A percentile compares a stretch with the other conserved stretches of the same genome.
phyloP scores from a whole-genome alignment of 2,888 invertebrate species.

The Phaonia tiefii region DNA sequence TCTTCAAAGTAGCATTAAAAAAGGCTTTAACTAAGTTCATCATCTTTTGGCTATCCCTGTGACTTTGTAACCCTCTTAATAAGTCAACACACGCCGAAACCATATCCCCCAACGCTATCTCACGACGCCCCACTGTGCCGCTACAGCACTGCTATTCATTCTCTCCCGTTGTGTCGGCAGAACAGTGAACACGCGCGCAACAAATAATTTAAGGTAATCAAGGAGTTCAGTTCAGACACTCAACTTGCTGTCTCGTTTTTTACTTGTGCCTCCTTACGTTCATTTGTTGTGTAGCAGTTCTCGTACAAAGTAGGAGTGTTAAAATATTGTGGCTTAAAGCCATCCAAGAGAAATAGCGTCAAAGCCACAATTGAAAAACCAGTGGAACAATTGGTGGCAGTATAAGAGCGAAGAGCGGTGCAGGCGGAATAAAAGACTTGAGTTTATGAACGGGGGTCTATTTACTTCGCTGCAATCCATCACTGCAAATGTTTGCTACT shows the following conservation, averaged over 20 bases:
- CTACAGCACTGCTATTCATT: not conserved
- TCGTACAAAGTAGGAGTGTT: slow-evolving; percentile 43
- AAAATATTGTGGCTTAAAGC: not conserved
- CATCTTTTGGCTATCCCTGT: too few species aligned
- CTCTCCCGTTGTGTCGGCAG: not conserved
- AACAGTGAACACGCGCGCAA: slow-evolving; percentile 46
- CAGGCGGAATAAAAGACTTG: too few species aligned
- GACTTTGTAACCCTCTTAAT: not conserved
- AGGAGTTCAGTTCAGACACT: slow-evolving; percentile 32
- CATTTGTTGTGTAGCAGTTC: slow-evolving; percentile 11
- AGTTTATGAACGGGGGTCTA: too few species aligned
- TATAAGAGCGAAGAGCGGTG: too few species aligned
- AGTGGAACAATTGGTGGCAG: too few species aligned
- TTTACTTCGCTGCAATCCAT: too few species aligned
- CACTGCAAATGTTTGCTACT: not conserved
- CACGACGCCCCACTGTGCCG: slow-evolving; percentile 41
- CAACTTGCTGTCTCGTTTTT: slow-evolving; percentile 19
- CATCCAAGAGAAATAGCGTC: not conserved
- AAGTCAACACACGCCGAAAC: not conserved
- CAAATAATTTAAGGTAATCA: slow-evolving; percentile 56
- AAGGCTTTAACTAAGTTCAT: too few species aligned
- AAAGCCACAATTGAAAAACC: too few species aligned
- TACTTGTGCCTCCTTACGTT: not conserved
- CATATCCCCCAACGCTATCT: not conserved
- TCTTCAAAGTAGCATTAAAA: too few species aligned